Evolutionary conservation across 2,888 invertebrate species (phyloP).

Genomic region (Agrotis puta): DNA sequence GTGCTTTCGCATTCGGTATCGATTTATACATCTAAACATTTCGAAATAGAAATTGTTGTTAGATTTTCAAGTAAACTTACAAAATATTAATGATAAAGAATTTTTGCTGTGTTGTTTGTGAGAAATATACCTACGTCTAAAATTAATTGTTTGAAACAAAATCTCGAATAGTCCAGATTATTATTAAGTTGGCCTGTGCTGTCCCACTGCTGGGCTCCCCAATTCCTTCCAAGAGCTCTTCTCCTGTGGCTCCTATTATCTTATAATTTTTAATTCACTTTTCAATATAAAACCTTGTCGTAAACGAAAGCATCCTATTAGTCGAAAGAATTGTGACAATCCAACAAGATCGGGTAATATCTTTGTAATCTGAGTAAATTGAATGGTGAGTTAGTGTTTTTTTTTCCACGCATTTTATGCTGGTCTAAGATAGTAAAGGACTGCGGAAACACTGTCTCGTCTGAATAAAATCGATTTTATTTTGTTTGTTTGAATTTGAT

Average conservation of each 20-base stretch:
- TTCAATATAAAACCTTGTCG: not conserved
- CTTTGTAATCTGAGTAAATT: not conserved
- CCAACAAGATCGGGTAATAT: not conserved
- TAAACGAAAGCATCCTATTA: not conserved
- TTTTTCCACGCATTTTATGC: not conserved
- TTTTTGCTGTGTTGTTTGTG: not conserved
- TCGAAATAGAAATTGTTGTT: no score
- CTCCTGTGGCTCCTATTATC: not conserved
- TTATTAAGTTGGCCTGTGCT: no score
- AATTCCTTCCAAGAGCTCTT: no score
- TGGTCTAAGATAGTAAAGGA: not conserved
- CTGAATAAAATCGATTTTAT: not conserved
- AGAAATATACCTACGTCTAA: no score
- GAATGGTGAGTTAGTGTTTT: no score
- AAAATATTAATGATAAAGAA: not conserved
- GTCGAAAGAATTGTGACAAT: not conserved
- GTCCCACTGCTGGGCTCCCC: no score
- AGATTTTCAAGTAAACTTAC: not conserved
- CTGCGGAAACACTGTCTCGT: not conserved
- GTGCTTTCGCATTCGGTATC: not conserved
- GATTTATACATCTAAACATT: not conserved
- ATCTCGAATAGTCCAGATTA: not conserved
- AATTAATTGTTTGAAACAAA: not conserved
- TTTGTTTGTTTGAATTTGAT: not conserved
- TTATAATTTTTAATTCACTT: no score